Percentiles rank a stretch among this genome's conserved stretches.
phyloP scores from a whole-genome alignment of 2,797 vertebrate genomes.

The Leucoraja ocellata region DNA sequence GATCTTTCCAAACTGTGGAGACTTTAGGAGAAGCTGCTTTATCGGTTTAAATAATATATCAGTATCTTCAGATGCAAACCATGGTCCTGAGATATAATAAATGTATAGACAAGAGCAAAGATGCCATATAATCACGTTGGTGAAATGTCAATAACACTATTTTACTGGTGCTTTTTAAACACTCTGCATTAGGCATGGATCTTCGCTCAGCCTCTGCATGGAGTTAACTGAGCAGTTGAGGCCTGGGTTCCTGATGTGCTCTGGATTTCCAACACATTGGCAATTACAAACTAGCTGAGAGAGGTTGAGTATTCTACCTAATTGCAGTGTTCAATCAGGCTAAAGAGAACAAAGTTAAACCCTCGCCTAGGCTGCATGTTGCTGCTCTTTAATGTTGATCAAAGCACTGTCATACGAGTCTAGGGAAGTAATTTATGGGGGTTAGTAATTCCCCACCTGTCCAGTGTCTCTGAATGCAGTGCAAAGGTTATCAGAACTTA shows the following conservation, averaged over 20 bases:
- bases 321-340: conserved; percentile 37
- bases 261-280: neutral
- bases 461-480: neutral
- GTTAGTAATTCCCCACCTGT: conserved; percentile 1
- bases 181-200: neutral
- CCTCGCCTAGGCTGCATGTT: neutral
- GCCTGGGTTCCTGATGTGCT: neutral
- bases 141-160: neutral
- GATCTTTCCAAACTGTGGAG: neutral
- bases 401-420: neutral
- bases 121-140: neutral
- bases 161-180: neutral
- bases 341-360: conserved; percentile 37
- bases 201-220: neutral
- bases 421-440: conserved; percentile 27
- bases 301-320: conserved; percentile 24
- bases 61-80: neutral
- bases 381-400: conserved; percentile 33
- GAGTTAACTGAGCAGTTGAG: too few species aligned
- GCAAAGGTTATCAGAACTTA: neutral
- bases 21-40: neutral
- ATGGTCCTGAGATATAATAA: too few species aligned
- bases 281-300: neutral
- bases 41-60: neutral
- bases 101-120: neutral